Evolutionary conservation across 2,888 invertebrate species (phyloP).

Genomic region (Drosophila crucigera): DNA sequence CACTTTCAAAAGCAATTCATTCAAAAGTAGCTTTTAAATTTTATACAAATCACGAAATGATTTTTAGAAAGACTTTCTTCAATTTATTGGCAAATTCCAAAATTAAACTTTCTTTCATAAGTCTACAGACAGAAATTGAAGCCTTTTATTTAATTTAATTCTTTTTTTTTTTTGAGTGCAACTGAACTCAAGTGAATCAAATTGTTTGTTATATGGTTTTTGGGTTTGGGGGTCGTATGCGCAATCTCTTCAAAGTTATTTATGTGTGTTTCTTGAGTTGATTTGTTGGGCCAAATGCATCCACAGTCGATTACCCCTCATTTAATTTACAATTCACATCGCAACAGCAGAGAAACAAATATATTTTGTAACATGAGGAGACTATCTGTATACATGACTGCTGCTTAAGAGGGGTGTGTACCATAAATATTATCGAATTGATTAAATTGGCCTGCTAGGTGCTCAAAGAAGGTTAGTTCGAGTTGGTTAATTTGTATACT

Average conservation of each 20-base stretch:
- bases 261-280: slow-evolving; percentile 9
- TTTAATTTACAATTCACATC: slow-evolving; percentile 26
- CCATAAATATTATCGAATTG: background rate
- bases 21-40: background rate
- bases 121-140: background rate
- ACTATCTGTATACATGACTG: background rate
- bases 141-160: background rate
- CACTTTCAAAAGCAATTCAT: background rate
- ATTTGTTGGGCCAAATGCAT: slow-evolving; percentile 28
- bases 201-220: slow-evolving; percentile 31
- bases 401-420: background rate
- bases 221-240: slow-evolving; percentile 41
- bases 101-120: background rate
- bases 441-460: background rate
- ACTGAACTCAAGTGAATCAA: slow-evolving; percentile 48
- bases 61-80: background rate
- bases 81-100: background rate
- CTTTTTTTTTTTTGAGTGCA: background rate
- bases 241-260: slow-evolving; percentile 29
- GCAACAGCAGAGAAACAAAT: slow-evolving; percentile 1
- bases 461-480: background rate
- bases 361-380: background rate
- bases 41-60: too few species aligned
- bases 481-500: background rate
- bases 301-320: slow-evolving; percentile 38